Evolutionary conservation across 2,113 vertebrate genomes (phyloP).

Genomic region (Myrmecobius fasciatus): DNA sequence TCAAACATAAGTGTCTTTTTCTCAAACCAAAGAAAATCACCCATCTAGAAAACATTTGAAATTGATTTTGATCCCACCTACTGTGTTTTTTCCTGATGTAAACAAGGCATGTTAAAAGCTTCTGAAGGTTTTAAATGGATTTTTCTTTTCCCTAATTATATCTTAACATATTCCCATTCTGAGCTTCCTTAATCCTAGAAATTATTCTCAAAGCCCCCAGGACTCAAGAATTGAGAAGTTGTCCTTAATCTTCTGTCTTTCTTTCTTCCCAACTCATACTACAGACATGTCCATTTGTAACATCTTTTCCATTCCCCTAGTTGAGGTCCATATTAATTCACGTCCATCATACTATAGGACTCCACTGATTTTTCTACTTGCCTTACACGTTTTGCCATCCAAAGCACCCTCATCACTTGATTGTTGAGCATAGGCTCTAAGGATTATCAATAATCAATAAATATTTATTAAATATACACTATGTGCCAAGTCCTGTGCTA

Average conservation of each 20-base stretch:
- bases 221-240: neutral
- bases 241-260: neutral
- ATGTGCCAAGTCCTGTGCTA: neutral
- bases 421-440: neutral
- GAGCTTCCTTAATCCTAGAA: neutral
- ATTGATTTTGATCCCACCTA: neutral
- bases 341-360: neutral
- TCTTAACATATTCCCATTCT: neutral
- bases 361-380: neutral
- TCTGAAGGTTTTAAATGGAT: neutral
- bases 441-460: neutral
- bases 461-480: neutral
- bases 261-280: neutral
- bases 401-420: neutral
- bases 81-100: neutral
- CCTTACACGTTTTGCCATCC: neutral
- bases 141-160: neutral
- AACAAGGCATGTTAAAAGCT: neutral
- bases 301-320: neutral
- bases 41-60: neutral
- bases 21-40: neutral
- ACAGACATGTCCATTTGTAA: neutral
- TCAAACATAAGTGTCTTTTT: neutral
- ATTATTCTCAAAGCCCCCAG: neutral
- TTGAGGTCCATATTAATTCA: neutral